phyloP scores from a whole-genome alignment of 1,140 invertebrate species.

The Arion vulgaris region DNA sequence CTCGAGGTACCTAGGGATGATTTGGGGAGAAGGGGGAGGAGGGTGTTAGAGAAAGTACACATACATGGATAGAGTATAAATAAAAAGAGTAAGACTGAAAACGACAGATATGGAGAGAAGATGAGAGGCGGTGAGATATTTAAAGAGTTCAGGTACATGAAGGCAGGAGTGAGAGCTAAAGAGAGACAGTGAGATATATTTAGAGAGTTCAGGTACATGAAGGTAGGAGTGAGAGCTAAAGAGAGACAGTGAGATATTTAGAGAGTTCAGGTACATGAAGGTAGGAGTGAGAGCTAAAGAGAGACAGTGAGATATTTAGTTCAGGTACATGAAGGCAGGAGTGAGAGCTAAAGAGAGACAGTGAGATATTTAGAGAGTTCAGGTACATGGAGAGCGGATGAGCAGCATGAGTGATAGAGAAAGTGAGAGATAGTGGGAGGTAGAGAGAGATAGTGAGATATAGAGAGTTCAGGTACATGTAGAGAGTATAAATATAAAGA shows the following conservation, averaged over 20 bases:
- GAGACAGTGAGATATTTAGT: conserved; percentile 4
- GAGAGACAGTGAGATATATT: conserved; percentile 22
- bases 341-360: background rate
- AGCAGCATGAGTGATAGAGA: conserved; percentile 2
- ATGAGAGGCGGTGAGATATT: background rate
- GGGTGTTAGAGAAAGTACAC: too few relatives aligned
- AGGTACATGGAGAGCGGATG: too few relatives aligned
- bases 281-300: background rate
- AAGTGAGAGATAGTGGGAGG: conserved; percentile 14
- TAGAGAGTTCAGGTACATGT: background rate
- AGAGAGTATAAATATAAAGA: too few relatives aligned
- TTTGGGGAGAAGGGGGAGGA: too few relatives aligned
- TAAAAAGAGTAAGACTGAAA: conserved; percentile 1
- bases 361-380: background rate
- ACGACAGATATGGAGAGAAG: background rate
- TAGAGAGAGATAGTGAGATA: conserved; percentile 12
- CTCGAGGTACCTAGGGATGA: too few relatives aligned
- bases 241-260: background rate
- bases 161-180: background rate
- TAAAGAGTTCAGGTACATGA: too few relatives aligned
- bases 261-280: background rate
- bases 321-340: background rate
- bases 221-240: background rate
- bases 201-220: too few relatives aligned
- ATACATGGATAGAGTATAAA: background rate